Evolutionary conservation across 2,888 invertebrate species (phyloP).

Genomic region (Apocheima hispidaria): DNA sequence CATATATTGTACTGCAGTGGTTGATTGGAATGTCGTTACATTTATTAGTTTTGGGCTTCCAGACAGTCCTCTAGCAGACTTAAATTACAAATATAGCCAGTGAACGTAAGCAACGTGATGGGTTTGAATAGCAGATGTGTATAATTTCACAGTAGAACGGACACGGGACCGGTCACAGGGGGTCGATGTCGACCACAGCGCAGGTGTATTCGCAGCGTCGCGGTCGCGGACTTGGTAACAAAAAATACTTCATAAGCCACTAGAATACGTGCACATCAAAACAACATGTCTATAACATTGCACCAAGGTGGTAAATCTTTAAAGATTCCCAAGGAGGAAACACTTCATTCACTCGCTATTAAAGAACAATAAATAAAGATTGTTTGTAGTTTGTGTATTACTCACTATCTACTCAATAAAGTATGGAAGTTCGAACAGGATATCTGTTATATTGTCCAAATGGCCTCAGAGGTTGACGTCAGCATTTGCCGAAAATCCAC

Average conservation of each 20-base stretch:
- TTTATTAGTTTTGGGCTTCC: neutral
- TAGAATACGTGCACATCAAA: slow-evolving; percentile 17
- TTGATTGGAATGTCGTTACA: neutral
- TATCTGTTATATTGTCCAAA: slow-evolving; percentile 68
- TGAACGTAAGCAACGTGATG: slow-evolving; percentile 13
- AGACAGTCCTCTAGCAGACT: neutral
- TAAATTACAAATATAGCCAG: slow-evolving; percentile 6
- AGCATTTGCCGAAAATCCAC: slow-evolving; percentile 71
- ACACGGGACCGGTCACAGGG: slow-evolving; percentile 74
- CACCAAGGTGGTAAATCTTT: slow-evolving; percentile 27
- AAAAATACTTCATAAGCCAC: neutral
- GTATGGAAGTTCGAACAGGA: slow-evolving; percentile 39
- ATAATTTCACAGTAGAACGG: slow-evolving; percentile 81
- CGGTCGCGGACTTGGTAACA: slow-evolving; percentile 1
- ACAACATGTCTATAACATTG: slow-evolving; percentile 17
- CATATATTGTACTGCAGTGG: neutral
- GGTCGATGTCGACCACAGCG: slow-evolving; percentile 59
- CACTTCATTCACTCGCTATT: slow-evolving; percentile 22
- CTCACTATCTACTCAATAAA: slow-evolving; percentile 26
- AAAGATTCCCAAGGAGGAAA: slow-evolving; percentile 26
- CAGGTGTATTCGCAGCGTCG: slow-evolving; percentile 65
- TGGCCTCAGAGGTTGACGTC: slow-evolving; percentile 72
- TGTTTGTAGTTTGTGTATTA: slow-evolving; percentile 30
- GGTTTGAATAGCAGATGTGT: slow-evolving; percentile 69
- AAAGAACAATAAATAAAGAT: slow-evolving; percentile 32